Evolutionary conservation across 53 echinoderm and acorn worm species (phyloP).

Genomic region (Hippasteria phrygiana): DNA sequence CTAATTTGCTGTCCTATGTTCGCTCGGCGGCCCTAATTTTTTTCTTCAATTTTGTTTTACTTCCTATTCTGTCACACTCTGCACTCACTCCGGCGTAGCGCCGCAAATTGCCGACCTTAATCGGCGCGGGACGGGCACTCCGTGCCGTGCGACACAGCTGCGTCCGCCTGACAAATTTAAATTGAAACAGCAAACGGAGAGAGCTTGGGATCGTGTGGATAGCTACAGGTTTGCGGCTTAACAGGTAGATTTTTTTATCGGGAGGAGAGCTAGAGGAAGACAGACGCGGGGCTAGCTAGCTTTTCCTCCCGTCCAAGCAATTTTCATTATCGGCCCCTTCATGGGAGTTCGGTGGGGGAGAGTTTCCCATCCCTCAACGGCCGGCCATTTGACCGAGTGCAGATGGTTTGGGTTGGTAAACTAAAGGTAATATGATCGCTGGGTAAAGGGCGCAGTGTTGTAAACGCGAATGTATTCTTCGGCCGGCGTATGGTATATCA

Average conservation of each 20-base stretch:
- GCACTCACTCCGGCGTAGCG: neutral
- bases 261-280: neutral
- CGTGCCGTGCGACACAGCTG: constrained; percentile 41
- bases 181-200: constrained; percentile 61
- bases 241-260: constrained; percentile 57
- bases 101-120: constrained; percentile 58
- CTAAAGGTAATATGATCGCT: constrained; percentile 24
- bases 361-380: constrained; percentile 15
- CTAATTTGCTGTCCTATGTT: constrained; percentile 56
- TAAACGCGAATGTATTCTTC: neutral
- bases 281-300: constrained; percentile 15
- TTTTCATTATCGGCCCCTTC: constrained; percentile 17
- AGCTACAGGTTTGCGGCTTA: constrained; percentile 66
- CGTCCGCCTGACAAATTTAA: constrained; percentile 63
- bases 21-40: constrained; percentile 64
- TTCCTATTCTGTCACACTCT: neutral
- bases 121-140: constrained; percentile 51
- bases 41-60: neutral
- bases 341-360: neutral
- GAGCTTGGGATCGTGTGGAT: constrained; percentile 44
- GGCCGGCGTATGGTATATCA: neutral
- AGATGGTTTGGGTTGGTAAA: neutral
- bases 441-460: neutral
- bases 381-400: neutral
- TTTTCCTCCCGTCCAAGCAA: constrained; percentile 4